Evolutionary conservation across 2,113 vertebrate genomes (phyloP), one percentile per base, ranked within the genome.

Genomic region (Eulemur macaco): DNA sequence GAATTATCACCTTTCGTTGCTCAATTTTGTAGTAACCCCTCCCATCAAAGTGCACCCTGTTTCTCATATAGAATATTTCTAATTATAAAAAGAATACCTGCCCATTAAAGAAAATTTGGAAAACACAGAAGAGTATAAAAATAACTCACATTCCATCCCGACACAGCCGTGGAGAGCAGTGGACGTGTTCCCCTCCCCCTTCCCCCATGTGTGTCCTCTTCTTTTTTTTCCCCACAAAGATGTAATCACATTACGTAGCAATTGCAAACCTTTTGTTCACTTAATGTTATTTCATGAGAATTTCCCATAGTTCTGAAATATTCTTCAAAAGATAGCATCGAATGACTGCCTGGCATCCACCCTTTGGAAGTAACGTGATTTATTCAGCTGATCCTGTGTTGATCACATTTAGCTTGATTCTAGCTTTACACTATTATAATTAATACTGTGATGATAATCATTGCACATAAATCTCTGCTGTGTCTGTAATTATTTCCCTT

Each of bases 401-500:
- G 73, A 96, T 94, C 91, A 88, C 92, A 95, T 88, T 96, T 85
- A 78, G 60, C 77, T 86, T 93, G 85, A 86, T 96, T 95, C 54
- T 77, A 69, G 74, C 93, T 97, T 91, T 88, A 95, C n/a, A 37
- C 52, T 95, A 91, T 96, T 96, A 86, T 93, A 96, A 96, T 91
- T 93, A 96, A 97, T 74, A 50, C 86, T 71, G 34, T 86, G 96
- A 83, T 97, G 93, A 91, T 92, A 93, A 93, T 96, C 64, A n/a
- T 85, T 64, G 45, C 54, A 81, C 83, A 95, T 86, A 93, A 96
- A 76, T 97, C 85, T 91, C 93, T 80, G 15, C 89, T 80, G 8
- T 68, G 88, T 85, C 85, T 95, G 29, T 96, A 96, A 96, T 97
- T 97, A 96, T 90, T 96, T 95, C 77, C 85, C 73, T 74, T 71